phyloP scores from a whole-genome alignment of 2,113 vertebrate genomes.

The Barbus barbus region DNA sequence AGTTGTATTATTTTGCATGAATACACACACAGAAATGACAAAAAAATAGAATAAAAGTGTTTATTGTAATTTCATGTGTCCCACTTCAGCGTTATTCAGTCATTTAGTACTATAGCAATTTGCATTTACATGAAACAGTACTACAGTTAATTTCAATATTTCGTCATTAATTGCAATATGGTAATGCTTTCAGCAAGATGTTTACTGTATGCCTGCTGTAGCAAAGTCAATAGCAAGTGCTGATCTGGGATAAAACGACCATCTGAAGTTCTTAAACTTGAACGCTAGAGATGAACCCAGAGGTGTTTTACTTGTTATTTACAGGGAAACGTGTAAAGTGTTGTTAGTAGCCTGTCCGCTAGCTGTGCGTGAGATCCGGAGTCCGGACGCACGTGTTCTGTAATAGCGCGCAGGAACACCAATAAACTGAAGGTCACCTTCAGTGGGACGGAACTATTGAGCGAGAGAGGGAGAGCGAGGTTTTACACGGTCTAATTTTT shows the following conservation, averaged over 20 bases:
- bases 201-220: not conserved
- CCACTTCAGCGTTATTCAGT: not conserved
- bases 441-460: slow-evolving; percentile 69
- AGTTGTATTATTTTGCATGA: too few species aligned
- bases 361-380: slow-evolving; percentile 22
- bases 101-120: not conserved
- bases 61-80: not conserved
- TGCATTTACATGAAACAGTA: not conserved
- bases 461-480: slow-evolving; percentile 44
- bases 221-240: not conserved
- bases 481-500: not conserved
- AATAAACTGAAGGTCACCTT: slow-evolving; percentile 84
- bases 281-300: not conserved
- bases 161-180: not conserved
- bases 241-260: not conserved
- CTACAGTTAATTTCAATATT: not conserved
- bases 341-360: slow-evolving; percentile 19
- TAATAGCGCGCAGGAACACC: slow-evolving; percentile 49
- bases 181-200: not conserved
- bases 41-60: too few species aligned
- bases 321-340: not conserved
- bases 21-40: too few species aligned
- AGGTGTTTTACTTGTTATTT: not conserved
- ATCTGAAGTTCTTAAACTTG: not conserved
- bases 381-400: slow-evolving; percentile 66